phyloP scores from a whole-genome alignment of 2,888 invertebrate genomes.

The Ennomos fuscantarius region DNA sequence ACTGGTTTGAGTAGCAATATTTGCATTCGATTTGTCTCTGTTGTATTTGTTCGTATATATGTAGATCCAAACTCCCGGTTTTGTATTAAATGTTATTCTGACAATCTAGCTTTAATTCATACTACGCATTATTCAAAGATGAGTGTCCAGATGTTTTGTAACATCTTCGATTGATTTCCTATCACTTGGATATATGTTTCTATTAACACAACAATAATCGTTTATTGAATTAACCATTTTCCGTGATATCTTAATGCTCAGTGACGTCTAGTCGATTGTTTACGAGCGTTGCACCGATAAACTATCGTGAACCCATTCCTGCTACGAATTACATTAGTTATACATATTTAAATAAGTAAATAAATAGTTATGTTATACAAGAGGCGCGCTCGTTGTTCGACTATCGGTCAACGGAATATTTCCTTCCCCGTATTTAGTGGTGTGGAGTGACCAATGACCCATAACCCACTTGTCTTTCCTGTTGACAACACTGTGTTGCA shows the following conservation, averaged over 20 bases:
- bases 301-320: conserved; percentile 13
- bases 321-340: conserved; percentile 2
- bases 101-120: too few relatives aligned
- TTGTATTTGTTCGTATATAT: too few relatives aligned
- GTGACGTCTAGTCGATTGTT: conserved; percentile 15
- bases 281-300: conserved; percentile 19
- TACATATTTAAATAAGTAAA: too few relatives aligned
- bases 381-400: background rate
- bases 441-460: conserved; percentile 10
- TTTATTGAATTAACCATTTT: background rate
- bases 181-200: too few relatives aligned
- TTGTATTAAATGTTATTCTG: too few relatives aligned
- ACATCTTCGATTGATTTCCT: too few relatives aligned
- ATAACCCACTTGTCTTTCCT: conserved; percentile 17
- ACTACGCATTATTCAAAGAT: too few relatives aligned
- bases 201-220: background rate
- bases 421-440: conserved; percentile 20
- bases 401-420: conserved; percentile 23
- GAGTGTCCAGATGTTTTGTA: too few relatives aligned
- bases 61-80: too few relatives aligned
- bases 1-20: too few relatives aligned
- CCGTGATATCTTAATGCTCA: conserved; percentile 5
- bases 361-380: conserved; percentile 10
- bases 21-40: too few relatives aligned
- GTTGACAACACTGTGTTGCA: conserved; percentile 6